Evolutionary conservation across 2,113 vertebrate species (phyloP).

Genomic region (Conger conger): DNA sequence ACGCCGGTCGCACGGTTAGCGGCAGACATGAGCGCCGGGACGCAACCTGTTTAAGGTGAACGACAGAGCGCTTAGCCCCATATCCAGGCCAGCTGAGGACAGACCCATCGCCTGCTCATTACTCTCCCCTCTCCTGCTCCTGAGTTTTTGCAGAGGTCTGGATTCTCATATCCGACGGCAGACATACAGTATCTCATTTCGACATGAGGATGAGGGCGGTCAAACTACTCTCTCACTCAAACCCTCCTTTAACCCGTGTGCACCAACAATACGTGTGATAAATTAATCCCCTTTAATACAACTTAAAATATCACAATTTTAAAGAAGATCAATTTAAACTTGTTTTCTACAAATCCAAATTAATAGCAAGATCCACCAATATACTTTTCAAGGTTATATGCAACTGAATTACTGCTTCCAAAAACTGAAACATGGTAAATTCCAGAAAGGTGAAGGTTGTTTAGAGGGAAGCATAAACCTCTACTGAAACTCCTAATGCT

Average conservation of each 20-base stretch:
- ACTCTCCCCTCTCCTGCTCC: conserved; percentile 45
- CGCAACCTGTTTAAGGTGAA: conserved; percentile 12
- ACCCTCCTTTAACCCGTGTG: background rate
- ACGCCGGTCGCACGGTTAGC: background rate
- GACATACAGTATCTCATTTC: conserved; percentile 2
- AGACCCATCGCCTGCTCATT: conserved; percentile 34
- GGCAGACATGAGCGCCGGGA: background rate
- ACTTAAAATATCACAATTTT: background rate
- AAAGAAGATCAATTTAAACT: background rate
- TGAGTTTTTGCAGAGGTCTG: background rate
- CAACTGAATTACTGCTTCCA: background rate
- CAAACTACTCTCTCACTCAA: background rate
- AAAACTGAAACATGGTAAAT: background rate
- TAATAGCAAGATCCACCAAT: background rate
- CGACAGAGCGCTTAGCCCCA: background rate
- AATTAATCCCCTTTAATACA: background rate
- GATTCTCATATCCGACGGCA: background rate
- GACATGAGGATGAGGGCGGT: background rate
- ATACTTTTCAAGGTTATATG: background rate
- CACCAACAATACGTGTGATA: background rate
- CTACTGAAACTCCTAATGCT: background rate
- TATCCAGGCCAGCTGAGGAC: conserved; percentile 35
- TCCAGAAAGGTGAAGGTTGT: background rate
- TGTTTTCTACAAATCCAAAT: background rate
- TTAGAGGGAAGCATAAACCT: background rate